A percentile compares a stretch with the other conserved stretches of the same genome.
These are phyloP conservation scores for Misgurnus mizolepis DNA, from an alignment of 2,113 vertebrate genomes.

Conservation along the genomic window DNA sequence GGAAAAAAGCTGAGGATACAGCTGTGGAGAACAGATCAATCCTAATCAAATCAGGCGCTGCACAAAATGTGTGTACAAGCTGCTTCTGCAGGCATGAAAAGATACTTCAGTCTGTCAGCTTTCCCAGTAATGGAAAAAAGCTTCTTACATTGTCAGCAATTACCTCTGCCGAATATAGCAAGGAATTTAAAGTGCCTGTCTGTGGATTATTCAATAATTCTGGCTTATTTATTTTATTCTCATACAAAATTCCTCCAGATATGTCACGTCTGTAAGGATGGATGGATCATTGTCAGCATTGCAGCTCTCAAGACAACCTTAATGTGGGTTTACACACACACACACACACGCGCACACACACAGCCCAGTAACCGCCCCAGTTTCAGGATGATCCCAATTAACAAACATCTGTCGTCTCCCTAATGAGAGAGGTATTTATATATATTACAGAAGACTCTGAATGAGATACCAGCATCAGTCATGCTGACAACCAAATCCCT, in stretches of 20 bases:
- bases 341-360: conserved; percentile 16
- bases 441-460: conserved; percentile 37
- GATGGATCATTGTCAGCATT: conserved; percentile 43
- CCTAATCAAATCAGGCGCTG: conserved; percentile 48
- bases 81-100: conserved; percentile 49
- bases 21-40: conserved; percentile 52
- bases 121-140: conserved; percentile 49
- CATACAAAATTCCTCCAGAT: conserved; percentile 52
- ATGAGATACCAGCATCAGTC: conserved; percentile 43
- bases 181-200: conserved; percentile 47
- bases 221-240: conserved; percentile 45
- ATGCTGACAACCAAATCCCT: conserved; percentile 39
- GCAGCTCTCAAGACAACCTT: conserved; percentile 17
- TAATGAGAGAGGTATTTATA: conserved; percentile 48
- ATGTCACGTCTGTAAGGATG: conserved; percentile 42
- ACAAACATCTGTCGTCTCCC: conserved; percentile 50
- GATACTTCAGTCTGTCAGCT: conserved; percentile 52
- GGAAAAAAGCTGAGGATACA: conserved; percentile 45
- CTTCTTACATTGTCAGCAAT: conserved; percentile 58
- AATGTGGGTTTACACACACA: conserved; percentile 39
- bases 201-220: conserved; percentile 43
- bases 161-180: conserved; percentile 44
- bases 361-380: conserved; percentile 52
- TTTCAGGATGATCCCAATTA: conserved; percentile 55
- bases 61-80: conserved; percentile 44